Percentiles rank a stretch among this genome's conserved stretches.
phyloP scores from a whole-genome alignment of 2,888 invertebrate genomes.

The Tetranychus truncatus region DNA sequence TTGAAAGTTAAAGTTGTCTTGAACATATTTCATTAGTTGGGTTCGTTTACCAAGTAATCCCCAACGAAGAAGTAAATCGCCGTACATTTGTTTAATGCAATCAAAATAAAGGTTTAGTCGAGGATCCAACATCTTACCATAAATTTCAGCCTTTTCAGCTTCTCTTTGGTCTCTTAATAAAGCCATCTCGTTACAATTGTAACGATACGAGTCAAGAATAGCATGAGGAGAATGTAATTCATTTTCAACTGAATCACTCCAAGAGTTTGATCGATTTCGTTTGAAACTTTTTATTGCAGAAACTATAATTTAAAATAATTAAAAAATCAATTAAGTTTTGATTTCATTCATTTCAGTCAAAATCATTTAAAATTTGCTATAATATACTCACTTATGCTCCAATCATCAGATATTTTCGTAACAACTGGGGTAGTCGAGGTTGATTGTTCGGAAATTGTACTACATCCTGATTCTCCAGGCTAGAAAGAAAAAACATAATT shows the following conservation, averaged over 20 bases:
- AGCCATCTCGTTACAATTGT: constrained; percentile 11
- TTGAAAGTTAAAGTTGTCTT: constrained; percentile 8
- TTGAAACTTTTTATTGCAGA: constrained; percentile 28
- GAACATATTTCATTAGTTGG: constrained; percentile 49
- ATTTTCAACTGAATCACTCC: constrained; percentile 67
- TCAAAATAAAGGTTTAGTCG: constrained; percentile 47
- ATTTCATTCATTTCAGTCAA: too few relatives aligned
- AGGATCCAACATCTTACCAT: constrained; percentile 35
- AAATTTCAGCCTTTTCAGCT: constrained; percentile 31
- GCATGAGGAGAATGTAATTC: constrained; percentile 16
- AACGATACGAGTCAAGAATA: neutral
- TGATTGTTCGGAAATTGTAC: constrained; percentile 49
- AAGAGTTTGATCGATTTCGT: constrained; percentile 57
- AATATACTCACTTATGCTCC: constrained; percentile 11
- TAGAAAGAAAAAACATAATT: constrained; percentile 29
- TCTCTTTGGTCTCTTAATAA: constrained; percentile 29
- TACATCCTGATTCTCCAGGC: constrained; percentile 69
- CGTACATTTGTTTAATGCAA: constrained; percentile 65
- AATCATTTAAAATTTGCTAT: constrained; percentile 14
- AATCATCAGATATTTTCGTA: constrained; percentile 9
- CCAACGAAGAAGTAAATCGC: constrained; percentile 71
- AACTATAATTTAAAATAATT: constrained; percentile 12
- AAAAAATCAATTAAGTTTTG: constrained; percentile 1
- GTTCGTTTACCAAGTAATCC: constrained; percentile 56
- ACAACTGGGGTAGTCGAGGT: constrained; percentile 31